phyloP scores from a whole-genome alignment of 2,888 invertebrate species.

The Clunio marinus region DNA sequence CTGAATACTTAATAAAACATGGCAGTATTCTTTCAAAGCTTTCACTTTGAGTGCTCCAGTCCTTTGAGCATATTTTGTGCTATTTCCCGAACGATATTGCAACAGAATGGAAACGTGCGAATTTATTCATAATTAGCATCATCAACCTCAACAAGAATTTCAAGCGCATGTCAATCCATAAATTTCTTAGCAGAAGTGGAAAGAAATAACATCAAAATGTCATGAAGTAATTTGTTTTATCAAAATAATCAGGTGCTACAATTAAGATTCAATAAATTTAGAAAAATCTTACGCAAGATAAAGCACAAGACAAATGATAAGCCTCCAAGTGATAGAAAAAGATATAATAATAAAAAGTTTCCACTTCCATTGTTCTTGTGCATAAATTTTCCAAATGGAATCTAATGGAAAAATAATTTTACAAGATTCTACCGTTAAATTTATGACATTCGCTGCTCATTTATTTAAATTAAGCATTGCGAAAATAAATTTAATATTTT shows the following conservation, averaged over 20 bases:
- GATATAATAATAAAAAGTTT: too few relatives aligned
- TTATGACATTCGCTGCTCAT: neutral
- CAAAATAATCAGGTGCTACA: too few relatives aligned
- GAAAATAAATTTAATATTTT: neutral
- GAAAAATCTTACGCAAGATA: too few relatives aligned
- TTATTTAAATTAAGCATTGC: conserved; percentile 6
- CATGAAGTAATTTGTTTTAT: too few relatives aligned
- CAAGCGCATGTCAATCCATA: too few relatives aligned
- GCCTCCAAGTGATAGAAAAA: too few relatives aligned
- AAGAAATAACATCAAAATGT: too few relatives aligned
- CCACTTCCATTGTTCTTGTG: neutral
- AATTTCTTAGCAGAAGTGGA: neutral
- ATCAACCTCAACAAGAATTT: neutral
- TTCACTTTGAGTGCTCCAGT: neutral
- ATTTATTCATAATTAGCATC: neutral
- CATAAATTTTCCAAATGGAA: conserved; percentile 2
- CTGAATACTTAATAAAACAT: conserved; percentile 1
- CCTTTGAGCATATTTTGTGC: neutral
- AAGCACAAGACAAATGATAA: too few relatives aligned
- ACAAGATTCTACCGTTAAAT: too few relatives aligned
- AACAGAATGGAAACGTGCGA: neutral
- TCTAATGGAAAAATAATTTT: conserved; percentile 4
- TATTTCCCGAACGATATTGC: neutral
- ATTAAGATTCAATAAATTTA: too few relatives aligned
- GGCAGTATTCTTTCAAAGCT: neutral